Base-by-base conservation (phyloP, 2,113 vertebrate species). In the Scalopus aquaticus region DNA sequence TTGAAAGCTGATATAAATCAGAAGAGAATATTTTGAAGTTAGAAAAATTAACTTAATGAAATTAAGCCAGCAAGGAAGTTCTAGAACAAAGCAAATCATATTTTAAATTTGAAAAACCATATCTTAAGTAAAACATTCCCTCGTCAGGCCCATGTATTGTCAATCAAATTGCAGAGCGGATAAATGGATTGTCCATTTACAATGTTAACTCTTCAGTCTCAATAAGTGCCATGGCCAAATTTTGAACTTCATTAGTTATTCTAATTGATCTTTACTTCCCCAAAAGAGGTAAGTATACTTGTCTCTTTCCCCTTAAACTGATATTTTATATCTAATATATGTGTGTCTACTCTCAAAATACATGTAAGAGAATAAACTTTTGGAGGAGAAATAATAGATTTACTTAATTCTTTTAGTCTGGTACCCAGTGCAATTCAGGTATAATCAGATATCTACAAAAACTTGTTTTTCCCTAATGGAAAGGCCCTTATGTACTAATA, bases 191-290 rank as follows among this genome's bases (percentile, higher is more conserved):
- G 62, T 19, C 60, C 9, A 78, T 32, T 84, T 54, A 19, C 78
- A 94, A 46, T 56, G 6, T 67, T 82, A 85, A 62, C 39, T 70
- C 51, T 3, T 88, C 81, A 39, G 13, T 93, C 37, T 87, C 37
- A 93, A 46, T 86, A 93, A 89, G 49, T 93, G 37, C 58, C 74
- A 86, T 64, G 17, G 56, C 17, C 74, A 84, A 78, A 56, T 72
- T 74, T 26, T 93, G 76, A 93, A 46, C 82, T 92, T 90, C 39
- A 49, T 12, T 88, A n/a, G 44, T 67, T 92, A 65, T 46, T 86
- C 44, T 89, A 88, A 90, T 88, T 72, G 60, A 60, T 80, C 81
- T 94, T 95, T 77, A 92, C 24, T 20, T 2, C n/a, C 69, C 30
- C 39, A 92, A 95, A 90, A 64, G 44, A 87, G 62, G 10, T 56